Conservation (phyloP, 1,140 invertebrate species). For the Panagrolaimus sp. region DNA sequence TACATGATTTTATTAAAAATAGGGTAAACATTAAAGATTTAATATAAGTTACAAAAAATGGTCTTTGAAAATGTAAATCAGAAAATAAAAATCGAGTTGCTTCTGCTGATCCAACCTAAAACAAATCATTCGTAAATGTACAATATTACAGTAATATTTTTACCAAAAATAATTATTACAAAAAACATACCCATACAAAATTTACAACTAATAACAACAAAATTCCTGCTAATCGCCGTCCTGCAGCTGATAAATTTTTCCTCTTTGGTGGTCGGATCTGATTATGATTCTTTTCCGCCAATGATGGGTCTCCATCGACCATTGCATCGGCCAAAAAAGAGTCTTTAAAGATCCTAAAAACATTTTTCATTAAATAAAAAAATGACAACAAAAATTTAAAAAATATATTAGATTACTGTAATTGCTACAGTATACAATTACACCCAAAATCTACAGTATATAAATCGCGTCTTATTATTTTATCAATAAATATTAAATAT, state of each 20-base stretch:
- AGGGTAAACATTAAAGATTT: slow-evolving; percentile 45
- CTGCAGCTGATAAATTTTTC: not conserved
- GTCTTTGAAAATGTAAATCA: slow-evolving; percentile 44
- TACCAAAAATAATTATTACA: too few relatives aligned
- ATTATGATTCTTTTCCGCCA: not conserved
- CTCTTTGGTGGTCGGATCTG: not conserved
- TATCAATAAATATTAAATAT: too few relatives aligned
- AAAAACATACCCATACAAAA: slow-evolving; percentile 35
- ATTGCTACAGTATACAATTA: too few relatives aligned
- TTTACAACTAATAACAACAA: slow-evolving; percentile 42
- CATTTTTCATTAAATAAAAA: too few relatives aligned
- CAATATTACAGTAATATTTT: too few relatives aligned
- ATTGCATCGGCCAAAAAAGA: not conserved
- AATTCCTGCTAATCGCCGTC: slow-evolving; percentile 29
- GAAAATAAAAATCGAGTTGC: slow-evolving; percentile 45
- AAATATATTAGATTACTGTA: too few relatives aligned
- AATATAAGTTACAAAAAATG: slow-evolving; percentile 44
- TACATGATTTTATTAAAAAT: slow-evolving; percentile 32
- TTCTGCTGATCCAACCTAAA: slow-evolving; percentile 27
- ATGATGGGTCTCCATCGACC: slow-evolving; percentile 4
- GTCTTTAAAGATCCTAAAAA: too few relatives aligned
- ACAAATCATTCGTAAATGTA: too few relatives aligned
- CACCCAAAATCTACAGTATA: too few relatives aligned
- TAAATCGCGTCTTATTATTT: too few relatives aligned
- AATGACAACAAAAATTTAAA: too few relatives aligned